These are phyloP conservation scores for Erithacus rubecula DNA, from an alignment of 2,797 vertebrate species.

Conservation along the genomic window DNA sequence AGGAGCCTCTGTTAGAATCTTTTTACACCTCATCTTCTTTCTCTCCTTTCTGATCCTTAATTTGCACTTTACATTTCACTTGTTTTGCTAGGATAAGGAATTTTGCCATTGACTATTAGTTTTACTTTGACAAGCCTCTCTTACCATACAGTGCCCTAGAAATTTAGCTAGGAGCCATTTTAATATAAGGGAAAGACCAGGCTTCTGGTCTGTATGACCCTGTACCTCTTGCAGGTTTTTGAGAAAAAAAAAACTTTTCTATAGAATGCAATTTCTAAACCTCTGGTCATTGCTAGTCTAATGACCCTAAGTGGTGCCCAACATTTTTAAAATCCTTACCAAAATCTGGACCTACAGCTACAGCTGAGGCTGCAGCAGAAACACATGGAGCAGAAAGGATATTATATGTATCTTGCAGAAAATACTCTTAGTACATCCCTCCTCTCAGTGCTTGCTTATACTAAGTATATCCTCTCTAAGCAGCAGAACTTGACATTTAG, in stretches of 20 bases:
- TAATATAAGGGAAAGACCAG: not conserved
- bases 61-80: not conserved
- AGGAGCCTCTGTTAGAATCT: not conserved
- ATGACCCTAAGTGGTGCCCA: not conserved
- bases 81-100: not conserved
- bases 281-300: not conserved
- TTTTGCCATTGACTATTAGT: not conserved
- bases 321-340: not conserved
- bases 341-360: not conserved
- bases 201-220: not conserved
- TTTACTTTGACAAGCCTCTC: not conserved
- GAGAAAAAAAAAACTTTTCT: not conserved
- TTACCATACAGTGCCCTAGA: not conserved
- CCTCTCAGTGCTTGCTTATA: not conserved
- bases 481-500: not conserved
- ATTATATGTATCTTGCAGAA: not conserved
- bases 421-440: not conserved
- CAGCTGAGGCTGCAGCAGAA: not conserved
- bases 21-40: not conserved
- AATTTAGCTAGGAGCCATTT: not conserved
- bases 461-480: not conserved
- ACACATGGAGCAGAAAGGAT: not conserved
- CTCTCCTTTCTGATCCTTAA: not conserved
- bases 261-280: not conserved
- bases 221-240: not conserved